Base-by-base conservation (phyloP, 2,113 vertebrate species). In the Alethe diademata region DNA sequence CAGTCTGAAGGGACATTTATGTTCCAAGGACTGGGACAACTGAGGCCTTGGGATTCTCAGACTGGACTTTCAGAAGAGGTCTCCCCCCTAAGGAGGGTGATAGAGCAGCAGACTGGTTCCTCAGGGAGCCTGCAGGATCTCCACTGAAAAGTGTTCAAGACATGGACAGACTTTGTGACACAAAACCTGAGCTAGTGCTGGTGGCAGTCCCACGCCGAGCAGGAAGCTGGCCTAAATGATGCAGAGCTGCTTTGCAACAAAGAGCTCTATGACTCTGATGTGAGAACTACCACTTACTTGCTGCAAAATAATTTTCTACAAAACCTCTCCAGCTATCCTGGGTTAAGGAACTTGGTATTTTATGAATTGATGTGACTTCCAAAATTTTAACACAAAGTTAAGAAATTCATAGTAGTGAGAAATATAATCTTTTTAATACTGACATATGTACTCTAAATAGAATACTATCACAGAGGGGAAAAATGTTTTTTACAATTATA, bases 221-320 rank as follows among this genome's bases (percentile, higher is more conserved):
- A 92, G 78, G 81, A 96, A 87, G 62, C 66, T 45, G 25, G 48
- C 71, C 74, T 38, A 62, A 40, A 35, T 69, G 53, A 88, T 43
- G 87, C 70, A 67, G 80, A 81, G 92, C 5, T 79, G 61, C 74
- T 75, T 47, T 85, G 57, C 66, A 88, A 62, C 66, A 71, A 50
- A 47, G 53, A 60, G n/a, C 20, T 78, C 78, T 38, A 10, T 1
- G 3, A 51, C 20, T 74, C 50, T 47, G 22, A 88, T 67, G 43
- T 67, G 66, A 92, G 76, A 85, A 31, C 35, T 75, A 62, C 19
- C 43, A 36, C 25, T 66, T 66, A 33, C 0, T 74, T 78, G 40
- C 31, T 14, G 40, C 54, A 86, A 69, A 65, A 50, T 2, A 65
- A 19, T 56, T 72, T 94, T 67, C 66, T 64, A 54, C 40, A 78